These are phyloP conservation scores for Augochlora pura DNA, from an alignment of 1,140 invertebrate genomes.

Conservation along the genomic window DNA sequence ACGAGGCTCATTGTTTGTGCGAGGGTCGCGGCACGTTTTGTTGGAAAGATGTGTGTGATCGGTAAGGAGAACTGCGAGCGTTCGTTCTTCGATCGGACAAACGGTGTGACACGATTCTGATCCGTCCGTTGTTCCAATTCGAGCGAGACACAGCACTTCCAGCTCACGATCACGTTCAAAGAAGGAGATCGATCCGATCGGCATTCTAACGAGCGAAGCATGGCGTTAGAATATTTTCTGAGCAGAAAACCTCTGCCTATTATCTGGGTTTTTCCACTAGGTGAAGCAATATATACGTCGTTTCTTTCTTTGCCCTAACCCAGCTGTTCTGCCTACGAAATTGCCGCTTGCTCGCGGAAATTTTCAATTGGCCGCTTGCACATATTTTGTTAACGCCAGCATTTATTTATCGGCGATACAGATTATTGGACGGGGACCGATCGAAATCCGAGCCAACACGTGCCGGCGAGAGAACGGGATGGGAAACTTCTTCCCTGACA, in stretches of 20 bases:
- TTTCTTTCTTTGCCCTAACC: no score
- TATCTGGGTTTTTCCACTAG: not conserved
- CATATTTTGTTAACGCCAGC: no score
- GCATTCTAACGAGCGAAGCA: not conserved
- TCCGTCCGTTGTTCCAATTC: not conserved
- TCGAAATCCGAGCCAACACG: no score
- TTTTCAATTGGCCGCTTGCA: no score
- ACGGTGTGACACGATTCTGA: not conserved
- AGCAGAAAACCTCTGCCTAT: not conserved
- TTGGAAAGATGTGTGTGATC: constrained; percentile 31
- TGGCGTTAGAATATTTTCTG: not conserved
- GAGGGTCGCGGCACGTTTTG: not conserved
- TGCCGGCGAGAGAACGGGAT: no score
- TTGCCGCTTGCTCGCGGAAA: no score
- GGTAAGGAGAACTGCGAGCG: constrained; percentile 31
- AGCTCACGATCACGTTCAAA: not conserved
- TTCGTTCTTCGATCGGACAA: not conserved
- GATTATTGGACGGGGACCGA: no score
- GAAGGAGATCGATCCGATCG: not conserved
- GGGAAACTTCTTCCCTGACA: no score
- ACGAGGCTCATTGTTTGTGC: not conserved
- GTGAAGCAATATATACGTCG: no score
- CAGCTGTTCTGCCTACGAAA: no score
- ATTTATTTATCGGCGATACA: no score
- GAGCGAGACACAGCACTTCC: no score